Conservation (phyloP, 2,888 invertebrate genomes). For the Mongoloraphidia duomilia region DNA sequence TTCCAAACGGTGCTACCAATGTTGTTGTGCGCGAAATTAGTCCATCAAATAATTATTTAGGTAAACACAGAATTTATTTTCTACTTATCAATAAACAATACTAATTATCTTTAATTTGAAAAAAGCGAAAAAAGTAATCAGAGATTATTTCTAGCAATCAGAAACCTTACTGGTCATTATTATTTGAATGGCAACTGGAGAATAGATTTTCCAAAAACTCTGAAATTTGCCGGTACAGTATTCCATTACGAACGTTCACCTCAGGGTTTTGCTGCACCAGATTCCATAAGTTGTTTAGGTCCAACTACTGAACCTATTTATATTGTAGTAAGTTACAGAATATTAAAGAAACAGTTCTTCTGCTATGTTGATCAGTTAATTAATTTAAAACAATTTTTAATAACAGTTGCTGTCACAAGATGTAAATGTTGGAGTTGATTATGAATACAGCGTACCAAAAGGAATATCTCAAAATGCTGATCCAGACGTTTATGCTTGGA, state of each 20-base stretch:
- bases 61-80: constrained; percentile 31
- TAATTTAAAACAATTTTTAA: neutral
- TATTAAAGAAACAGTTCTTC: neutral
- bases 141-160: constrained; percentile 47
- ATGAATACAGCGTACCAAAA: constrained; percentile 80
- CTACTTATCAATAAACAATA: neutral
- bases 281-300: constrained; percentile 68
- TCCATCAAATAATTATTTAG: constrained; percentile 81
- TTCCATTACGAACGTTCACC: constrained; percentile 81
- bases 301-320: constrained; percentile 84
- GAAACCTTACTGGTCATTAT: constrained; percentile 68
- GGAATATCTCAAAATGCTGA: constrained; percentile 47
- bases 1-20: constrained; percentile 88
- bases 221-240: constrained; percentile 66
- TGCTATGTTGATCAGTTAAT: neutral
- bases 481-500: constrained; percentile 72
- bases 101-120: neutral
- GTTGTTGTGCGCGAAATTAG: constrained; percentile 63
- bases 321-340: constrained; percentile 50
- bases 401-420: constrained; percentile 65
- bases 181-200: constrained; percentile 91
- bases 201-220: constrained; percentile 75
- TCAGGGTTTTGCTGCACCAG: constrained; percentile 69
- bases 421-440: constrained; percentile 68
- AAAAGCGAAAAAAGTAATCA: neutral